A percentile compares a stretch with the other conserved stretches of the same genome.
Evolutionary conservation across 2,888 invertebrate genomes (phyloP).

Genomic region (Drosophila anomelani): DNA sequence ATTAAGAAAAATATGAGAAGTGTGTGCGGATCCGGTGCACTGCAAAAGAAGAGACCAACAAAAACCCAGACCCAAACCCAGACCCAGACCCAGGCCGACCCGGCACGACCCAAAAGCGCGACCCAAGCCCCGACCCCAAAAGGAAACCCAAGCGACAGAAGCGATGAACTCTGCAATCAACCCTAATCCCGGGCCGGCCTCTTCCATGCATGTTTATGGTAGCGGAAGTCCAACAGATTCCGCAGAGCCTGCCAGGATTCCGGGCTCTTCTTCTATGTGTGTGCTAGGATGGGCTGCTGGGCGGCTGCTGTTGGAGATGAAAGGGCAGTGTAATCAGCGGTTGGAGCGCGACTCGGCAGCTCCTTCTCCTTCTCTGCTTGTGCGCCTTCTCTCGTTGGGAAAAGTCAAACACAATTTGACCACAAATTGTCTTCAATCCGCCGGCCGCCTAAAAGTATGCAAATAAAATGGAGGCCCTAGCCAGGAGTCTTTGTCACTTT

Average conservation of each 20-base stretch:
- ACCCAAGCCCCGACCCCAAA: not conserved
- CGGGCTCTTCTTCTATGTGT: not conserved
- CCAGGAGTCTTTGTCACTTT: slow-evolving; percentile 28
- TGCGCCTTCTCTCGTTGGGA: not conserved
- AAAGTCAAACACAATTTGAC: slow-evolving; percentile 52
- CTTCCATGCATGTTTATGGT: slow-evolving; percentile 21
- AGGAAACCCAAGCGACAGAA: not conserved
- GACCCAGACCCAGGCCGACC: not conserved
- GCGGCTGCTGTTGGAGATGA: not conserved
- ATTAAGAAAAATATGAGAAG: slow-evolving; percentile 83
- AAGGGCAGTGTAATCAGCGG: slow-evolving; percentile 29
- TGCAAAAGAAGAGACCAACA: slow-evolving; percentile 12
- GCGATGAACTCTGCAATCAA: slow-evolving; percentile 29
- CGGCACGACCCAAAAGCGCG: not conserved
- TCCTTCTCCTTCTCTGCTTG: not conserved
- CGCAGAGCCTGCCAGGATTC: too few relatives aligned
- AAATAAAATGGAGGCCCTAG: slow-evolving; percentile 43
- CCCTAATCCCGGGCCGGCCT: slow-evolving; percentile 14
- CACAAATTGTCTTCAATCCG: slow-evolving; percentile 47
- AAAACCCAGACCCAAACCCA: not conserved
- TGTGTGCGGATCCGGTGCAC: slow-evolving; percentile 83
- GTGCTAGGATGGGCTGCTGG: not conserved
- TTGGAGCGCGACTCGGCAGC: not conserved
- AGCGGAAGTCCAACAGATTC: slow-evolving; percentile 5
- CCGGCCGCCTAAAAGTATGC: slow-evolving; percentile 56